Base-by-base conservation (phyloP, 2,888 invertebrate species). In the Scrobipalpa costella region DNA sequence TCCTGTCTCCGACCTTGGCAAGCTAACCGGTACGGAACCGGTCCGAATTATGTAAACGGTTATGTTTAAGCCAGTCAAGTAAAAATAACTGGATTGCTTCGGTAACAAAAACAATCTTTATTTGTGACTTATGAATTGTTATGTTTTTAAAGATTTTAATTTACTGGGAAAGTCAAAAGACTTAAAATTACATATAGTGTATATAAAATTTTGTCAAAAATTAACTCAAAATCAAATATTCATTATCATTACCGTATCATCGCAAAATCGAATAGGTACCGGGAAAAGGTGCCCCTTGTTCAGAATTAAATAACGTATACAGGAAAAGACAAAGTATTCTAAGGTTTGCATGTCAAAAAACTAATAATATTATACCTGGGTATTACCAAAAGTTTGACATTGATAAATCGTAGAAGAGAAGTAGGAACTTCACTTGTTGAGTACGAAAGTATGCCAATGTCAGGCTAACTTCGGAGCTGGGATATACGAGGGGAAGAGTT, bases 1-100 rank as follows among this genome's bases (percentile, higher is more conserved):
- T 86, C 86, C 85, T 80, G 88, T 84, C 83, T 81, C 69, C 80
- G 85, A 85, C 88, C 89, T 89, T 88, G 88, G 71, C 64, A 65
- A 67, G 67, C 69, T 67, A 70, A 74, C 74, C 71, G 75, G 72
- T 69, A 67, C 65, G 50, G 66, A 77, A 83, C 84, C 79, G 81
- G 83, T 79, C 9, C 34, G 19, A 34, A 34, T 61, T 61, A 61
- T 49, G 47, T 61, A 49, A 61, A 61, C 61, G 44, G 61, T 40
- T 58, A 58, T 40, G 40, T 40, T 33, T 40, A 38, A 36, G 17
- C 13, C 58, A 55, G 15, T n/a, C 34, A 7, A 27, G 55, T 55
- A 55, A 33, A 55, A 34, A 55, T 55, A 34, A 27, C 15, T 34
- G 13, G 55, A 52, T 34, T 34, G 33, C 34, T n/a, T n/a, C 21